A percentile compares a stretch with the other conserved stretches of the same genome.
phyloP scores from a whole-genome alignment of 2,113 vertebrate genomes.

The Entomyzon cyanotis region DNA sequence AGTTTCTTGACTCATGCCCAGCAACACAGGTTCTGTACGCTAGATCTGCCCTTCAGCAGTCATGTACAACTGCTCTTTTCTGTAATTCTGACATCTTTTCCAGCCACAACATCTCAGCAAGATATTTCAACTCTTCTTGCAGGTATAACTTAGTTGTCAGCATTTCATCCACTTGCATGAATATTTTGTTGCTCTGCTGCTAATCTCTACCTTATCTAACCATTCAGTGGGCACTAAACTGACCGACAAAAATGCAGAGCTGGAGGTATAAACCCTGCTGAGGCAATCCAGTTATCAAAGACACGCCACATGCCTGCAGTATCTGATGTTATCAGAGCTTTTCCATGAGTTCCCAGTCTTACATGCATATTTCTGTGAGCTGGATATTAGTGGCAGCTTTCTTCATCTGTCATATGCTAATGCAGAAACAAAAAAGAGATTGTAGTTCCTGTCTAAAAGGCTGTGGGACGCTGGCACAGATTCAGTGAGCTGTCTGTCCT shows the following conservation, averaged over 20 bases:
- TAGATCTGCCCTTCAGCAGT: not conserved
- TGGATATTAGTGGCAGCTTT: not conserved
- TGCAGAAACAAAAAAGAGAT: not conserved
- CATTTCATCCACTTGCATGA: not conserved
- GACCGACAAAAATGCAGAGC: not conserved
- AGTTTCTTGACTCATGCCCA: not conserved
- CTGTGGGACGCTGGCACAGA: not conserved
- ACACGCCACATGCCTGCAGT: not conserved
- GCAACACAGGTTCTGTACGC: not conserved
- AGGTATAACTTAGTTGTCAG: not conserved
- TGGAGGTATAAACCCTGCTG: not conserved
- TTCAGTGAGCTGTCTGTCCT: not conserved
- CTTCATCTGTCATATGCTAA: slow-evolving; percentile 6
- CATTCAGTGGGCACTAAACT: not conserved
- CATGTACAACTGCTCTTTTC: not conserved
- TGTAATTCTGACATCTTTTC: not conserved
- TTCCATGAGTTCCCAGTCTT: not conserved
- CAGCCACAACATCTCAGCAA: not conserved
- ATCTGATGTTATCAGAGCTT: not conserved
- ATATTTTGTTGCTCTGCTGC: not conserved
- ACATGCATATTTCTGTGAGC: not conserved
- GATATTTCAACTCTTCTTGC: not conserved
- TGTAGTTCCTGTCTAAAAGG: not conserved
- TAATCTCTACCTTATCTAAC: not conserved
- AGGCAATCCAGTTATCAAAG: not conserved